Evolutionary conservation across 1,140 invertebrate genomes (phyloP), one percentile per base, ranked within the genome.

Genomic region (Nomia melanderi): DNA sequence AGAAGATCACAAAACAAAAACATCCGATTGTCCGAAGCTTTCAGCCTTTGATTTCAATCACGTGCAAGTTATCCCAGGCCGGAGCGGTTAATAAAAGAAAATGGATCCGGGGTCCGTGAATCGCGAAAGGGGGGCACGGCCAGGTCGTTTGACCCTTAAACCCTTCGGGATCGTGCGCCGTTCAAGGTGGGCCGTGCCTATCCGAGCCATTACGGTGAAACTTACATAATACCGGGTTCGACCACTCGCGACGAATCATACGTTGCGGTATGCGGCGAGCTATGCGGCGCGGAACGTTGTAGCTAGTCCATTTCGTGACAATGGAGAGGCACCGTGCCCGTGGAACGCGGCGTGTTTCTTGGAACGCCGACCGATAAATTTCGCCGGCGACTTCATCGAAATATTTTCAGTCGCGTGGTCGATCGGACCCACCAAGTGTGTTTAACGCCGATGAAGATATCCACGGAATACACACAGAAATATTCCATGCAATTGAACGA

Each of bases 211-310:
- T 88, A 84, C 67, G 80, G 81, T 77, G 78, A 56, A 63, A 39
- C 75, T 83, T 83, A 82, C 65, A 66, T 75, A 83, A 84, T 66
- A 23, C 62, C 63, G n/a, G 66, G 56, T 69, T 66, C 78, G 82
- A 81, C 82, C 82, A 79, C 82, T 87, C 79, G 86, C 87, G 85
- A 88, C 83, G 79, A 86, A 79, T 76, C 80, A 71, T 79, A 82
- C 79, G 67, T 82, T 71, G 66, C 64, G 78, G 66, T 81, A 81
- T 71, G 66, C 66, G 53, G 59, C 33, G 33, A 71, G 47, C 56
- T 53, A 71, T 70, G 72, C 72, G 44, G 27, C 50, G 44, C 64
- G 73, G 60, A 65, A 74, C 39, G 54, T 72, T 66, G 33, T 50
- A 56, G 56, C 56, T 50, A 25, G 50, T 20, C 27, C 53, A 36